Conservation (phyloP, 2,888 invertebrate genomes). For the Cerastis rubricosa region DNA sequence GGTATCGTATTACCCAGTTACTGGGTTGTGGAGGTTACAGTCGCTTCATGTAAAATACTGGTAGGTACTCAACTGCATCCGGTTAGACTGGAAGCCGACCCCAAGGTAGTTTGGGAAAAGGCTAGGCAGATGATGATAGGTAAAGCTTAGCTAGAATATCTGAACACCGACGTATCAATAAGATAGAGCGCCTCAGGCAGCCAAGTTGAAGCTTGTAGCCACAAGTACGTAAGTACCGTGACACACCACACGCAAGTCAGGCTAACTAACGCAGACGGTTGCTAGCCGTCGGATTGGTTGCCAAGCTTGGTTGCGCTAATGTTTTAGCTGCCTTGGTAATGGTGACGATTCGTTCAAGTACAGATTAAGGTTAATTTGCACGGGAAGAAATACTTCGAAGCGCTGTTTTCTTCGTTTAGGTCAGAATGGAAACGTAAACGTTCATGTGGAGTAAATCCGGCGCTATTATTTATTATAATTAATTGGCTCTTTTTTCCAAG, state of each 20-base stretch:
- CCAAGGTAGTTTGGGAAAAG: too few relatives aligned
- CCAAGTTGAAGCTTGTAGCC: conserved; percentile 6
- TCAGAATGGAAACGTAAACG: background rate
- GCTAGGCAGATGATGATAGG: too few relatives aligned
- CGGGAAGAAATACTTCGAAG: background rate
- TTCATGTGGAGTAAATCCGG: background rate
- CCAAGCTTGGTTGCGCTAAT: conserved; percentile 28
- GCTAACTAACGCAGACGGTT: conserved; percentile 30
- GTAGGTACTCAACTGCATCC: too few relatives aligned
- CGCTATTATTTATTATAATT: background rate
- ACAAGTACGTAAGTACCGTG: conserved; percentile 14
- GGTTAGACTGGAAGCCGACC: too few relatives aligned
- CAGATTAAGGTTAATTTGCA: background rate
- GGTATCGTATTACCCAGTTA: too few relatives aligned
- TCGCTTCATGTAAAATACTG: too few relatives aligned
- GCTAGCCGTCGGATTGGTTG: conserved; percentile 24
- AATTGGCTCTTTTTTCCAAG: background rate
- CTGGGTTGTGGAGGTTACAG: too few relatives aligned
- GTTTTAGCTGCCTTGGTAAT: conserved; percentile 32
- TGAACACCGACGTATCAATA: background rate
- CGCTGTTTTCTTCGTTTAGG: background rate
- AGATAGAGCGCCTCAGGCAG: background rate
- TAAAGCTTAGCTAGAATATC: background rate
- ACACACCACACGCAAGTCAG: conserved; percentile 31
- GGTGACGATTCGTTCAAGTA: conserved; percentile 25